Evolutionary conservation across 2,888 invertebrate genomes (phyloP).

Genomic region (Tetragonula carbonaria): DNA sequence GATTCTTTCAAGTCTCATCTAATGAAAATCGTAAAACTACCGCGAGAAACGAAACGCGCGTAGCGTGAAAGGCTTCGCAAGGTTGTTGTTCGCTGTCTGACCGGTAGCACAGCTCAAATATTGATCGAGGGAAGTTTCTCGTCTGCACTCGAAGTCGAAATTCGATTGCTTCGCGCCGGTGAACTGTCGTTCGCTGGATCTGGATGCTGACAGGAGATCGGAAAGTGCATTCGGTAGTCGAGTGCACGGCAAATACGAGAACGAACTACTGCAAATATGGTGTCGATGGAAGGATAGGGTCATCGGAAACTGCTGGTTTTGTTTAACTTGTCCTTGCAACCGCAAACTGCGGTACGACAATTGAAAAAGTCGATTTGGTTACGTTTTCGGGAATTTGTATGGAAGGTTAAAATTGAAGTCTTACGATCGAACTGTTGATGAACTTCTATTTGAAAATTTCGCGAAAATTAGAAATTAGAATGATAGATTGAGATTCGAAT

Average conservation of each 20-base stretch:
- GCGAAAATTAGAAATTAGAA: too few species aligned
- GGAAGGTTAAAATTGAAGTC: background rate
- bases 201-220: background rate
- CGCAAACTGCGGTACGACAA: background rate
- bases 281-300: background rate
- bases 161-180: background rate
- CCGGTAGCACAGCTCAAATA: slow-evolving; percentile 20
- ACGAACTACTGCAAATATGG: slow-evolving; percentile 21
- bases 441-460: too few species aligned
- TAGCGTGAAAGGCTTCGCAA: slow-evolving; percentile 23
- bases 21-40: background rate
- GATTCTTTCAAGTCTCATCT: slow-evolving; percentile 36
- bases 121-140: slow-evolving; percentile 30
- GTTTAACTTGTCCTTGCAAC: background rate
- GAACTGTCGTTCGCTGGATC: background rate
- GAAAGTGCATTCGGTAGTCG: background rate
- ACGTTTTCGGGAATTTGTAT: background rate
- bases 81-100: slow-evolving; percentile 5
- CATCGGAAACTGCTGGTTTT: background rate
- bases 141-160: background rate
- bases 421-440: too few species aligned
- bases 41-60: slow-evolving; percentile 27
- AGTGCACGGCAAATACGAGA: slow-evolving; percentile 39
- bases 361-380: background rate
- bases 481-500: too few species aligned